Conservation (phyloP, 2,797 vertebrate species). For the Tapirus indicus region DNA sequence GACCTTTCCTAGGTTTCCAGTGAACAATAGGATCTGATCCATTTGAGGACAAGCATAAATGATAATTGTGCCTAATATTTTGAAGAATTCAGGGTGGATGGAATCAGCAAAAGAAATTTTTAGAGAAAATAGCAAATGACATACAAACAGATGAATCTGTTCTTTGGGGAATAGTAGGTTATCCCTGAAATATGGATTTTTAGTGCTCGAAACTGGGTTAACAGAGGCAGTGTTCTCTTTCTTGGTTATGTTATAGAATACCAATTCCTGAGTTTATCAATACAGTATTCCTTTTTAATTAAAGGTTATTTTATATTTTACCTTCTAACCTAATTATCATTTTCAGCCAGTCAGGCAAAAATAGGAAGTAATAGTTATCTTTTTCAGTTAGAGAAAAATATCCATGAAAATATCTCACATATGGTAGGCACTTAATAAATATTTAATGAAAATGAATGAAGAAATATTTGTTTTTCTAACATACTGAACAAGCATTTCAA, state of each 20-base stretch:
- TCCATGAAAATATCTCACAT: not conserved
- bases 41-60: conserved; percentile 11
- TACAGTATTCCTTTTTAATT: conserved; percentile 19
- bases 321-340: not conserved
- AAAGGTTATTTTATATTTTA: conserved; percentile 13
- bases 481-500: conserved; percentile 19
- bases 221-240: not conserved
- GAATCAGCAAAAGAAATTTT: not conserved
- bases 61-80: not conserved
- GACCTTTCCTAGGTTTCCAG: not conserved
- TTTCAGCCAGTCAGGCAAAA: conserved; percentile 38
- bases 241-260: not conserved
- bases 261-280: conserved; percentile 10
- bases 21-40: not conserved
- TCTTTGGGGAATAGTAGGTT: not conserved
- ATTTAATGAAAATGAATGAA: conserved; percentile 48
- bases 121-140: conserved; percentile 14
- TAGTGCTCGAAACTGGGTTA: not conserved
- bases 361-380: not conserved
- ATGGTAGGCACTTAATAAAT: not conserved
- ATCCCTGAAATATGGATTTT: not conserved
- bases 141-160: not conserved
- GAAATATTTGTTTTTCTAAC: conserved; percentile 36
- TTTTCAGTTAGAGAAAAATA: conserved; percentile 44
- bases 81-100: not conserved